Evolutionary conservation across 2,888 invertebrate species (phyloP).

Genomic region (Drosophila fungiperda): DNA sequence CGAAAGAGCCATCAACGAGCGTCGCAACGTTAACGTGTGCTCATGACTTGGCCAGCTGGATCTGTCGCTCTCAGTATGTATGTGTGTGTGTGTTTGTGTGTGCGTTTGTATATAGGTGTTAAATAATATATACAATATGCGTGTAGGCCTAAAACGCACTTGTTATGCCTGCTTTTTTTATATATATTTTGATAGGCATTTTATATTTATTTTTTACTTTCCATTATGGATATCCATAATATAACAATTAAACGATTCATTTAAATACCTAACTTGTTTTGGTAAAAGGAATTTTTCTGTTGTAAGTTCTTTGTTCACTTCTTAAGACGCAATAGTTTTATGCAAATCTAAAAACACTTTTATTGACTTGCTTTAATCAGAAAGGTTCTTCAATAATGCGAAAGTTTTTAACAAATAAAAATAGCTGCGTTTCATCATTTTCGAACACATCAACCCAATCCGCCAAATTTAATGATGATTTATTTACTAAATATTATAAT

Average conservation of each 20-base stretch:
- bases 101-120: conserved; percentile 55
- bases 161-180: conserved; percentile 42
- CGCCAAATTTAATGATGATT: conserved; percentile 60
- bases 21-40: conserved; percentile 35
- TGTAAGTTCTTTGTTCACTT: conserved; percentile 5
- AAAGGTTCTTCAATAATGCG: conserved; percentile 20
- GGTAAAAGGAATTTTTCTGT: conserved; percentile 29
- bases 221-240: conserved; percentile 56
- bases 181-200: conserved; percentile 39
- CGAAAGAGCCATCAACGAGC: conserved; percentile 33
- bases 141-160: conserved; percentile 68
- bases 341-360: conserved; percentile 49
- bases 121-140: conserved; percentile 58
- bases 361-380: conserved; percentile 41
- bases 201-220: conserved; percentile 67
- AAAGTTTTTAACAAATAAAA: conserved; percentile 21
- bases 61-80: conserved; percentile 10
- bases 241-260: conserved; percentile 15
- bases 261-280: conserved; percentile 58
- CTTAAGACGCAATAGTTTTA: conserved; percentile 67
- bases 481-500: conserved; percentile 70
- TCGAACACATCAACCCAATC: conserved; percentile 17
- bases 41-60: conserved; percentile 55
- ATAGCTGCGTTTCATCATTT: conserved; percentile 15
- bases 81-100: conserved; percentile 17